phyloP scores from a whole-genome alignment of 2,888 invertebrate species.

The Acleris literana region DNA sequence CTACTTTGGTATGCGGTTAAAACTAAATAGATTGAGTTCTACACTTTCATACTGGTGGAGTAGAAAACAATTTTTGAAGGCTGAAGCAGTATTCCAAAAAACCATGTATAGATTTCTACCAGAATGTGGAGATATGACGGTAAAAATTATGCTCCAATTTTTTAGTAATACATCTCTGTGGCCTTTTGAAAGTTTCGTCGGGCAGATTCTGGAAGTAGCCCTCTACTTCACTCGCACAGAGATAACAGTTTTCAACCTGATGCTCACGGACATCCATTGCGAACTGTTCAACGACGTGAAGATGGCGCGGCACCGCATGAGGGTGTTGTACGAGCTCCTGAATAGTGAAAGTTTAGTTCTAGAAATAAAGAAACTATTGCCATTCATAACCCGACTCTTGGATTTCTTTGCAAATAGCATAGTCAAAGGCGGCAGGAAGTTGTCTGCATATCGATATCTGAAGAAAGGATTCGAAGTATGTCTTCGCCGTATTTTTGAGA shows the following conservation, averaged over 20 bases:
- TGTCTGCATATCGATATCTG: conserved; percentile 58
- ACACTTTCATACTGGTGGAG: conserved; percentile 51
- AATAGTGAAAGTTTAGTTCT: conserved; percentile 74
- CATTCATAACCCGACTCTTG: conserved; percentile 71
- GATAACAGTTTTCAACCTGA: conserved; percentile 56
- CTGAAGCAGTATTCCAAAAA: conserved; percentile 58
- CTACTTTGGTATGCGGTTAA: conserved; percentile 65
- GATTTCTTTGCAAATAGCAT: conserved; percentile 75
- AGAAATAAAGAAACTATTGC: conserved; percentile 62
- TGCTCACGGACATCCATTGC: conserved; percentile 64
- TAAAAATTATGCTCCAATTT: conserved; percentile 59
- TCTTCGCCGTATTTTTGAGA: conserved; percentile 76
- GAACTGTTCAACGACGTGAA: conserved; percentile 56
- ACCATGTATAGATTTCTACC: conserved; percentile 58
- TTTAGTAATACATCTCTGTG: conserved; percentile 56
- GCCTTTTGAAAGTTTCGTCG: conserved; percentile 62
- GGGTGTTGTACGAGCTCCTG: conserved; percentile 78
- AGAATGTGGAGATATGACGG: conserved; percentile 56
- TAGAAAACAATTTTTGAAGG: conserved; percentile 53
- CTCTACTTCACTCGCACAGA: conserved; percentile 57
- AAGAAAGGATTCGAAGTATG: conserved; percentile 82
- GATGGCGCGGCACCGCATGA: conserved; percentile 70
- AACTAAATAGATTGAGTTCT: conserved; percentile 50
- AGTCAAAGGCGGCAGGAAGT: conserved; percentile 43
- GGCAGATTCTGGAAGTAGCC: conserved; percentile 60